Base-by-base conservation (phyloP, 30 jellyfish, hydroid and myxozoan species). In the Aurelia aurita region DNA sequence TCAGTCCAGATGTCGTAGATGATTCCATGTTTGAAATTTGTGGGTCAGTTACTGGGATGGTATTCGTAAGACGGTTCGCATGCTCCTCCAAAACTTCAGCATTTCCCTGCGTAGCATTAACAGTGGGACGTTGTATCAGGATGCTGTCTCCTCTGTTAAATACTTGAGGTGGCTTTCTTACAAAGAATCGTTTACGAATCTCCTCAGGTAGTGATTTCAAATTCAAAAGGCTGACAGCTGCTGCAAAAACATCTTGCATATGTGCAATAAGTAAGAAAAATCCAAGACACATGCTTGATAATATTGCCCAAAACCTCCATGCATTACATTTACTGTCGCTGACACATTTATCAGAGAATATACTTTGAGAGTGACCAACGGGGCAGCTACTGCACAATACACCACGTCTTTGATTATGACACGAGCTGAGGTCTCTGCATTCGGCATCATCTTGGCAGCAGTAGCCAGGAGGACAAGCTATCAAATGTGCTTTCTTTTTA, bases 401-500 rank as follows among this genome's bases (percentile, higher is more conserved):
- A 27, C 85, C 85, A 29, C 27, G 28, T 46, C 85, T 23, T 20
- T 45, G 49, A 2, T 69, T 27, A 60, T 27, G 45, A 31, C 85
- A 72, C 35, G 70, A 49, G 14, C 28, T 27, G 47, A 72, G 85
- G 3, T 58, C 54, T 14, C 15, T n/a, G 31, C 85, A 72, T 49
- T 54, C 28, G 35, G 9, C 27, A 19, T 35, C 3, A 1, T 6
- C 26, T 47, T 72, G 85, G 57, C 85, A 72, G 29, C 85, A 72
- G 26, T 72, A 72, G 26, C 58, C 71, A 46, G 85, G 72, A 47
- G 85, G 85, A 27, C 85, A 72, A 20, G 15, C 58, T 16, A 22
- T 22, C 73, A 72, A 15, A 60, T 29, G 19, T 5, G 58, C 71
- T 8, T 49, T 27, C n/a, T 27, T 31, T 22, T 53, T 49, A 31